Base-by-base conservation (phyloP, 2,113 vertebrate species). In the Nesogale talazaci region DNA sequence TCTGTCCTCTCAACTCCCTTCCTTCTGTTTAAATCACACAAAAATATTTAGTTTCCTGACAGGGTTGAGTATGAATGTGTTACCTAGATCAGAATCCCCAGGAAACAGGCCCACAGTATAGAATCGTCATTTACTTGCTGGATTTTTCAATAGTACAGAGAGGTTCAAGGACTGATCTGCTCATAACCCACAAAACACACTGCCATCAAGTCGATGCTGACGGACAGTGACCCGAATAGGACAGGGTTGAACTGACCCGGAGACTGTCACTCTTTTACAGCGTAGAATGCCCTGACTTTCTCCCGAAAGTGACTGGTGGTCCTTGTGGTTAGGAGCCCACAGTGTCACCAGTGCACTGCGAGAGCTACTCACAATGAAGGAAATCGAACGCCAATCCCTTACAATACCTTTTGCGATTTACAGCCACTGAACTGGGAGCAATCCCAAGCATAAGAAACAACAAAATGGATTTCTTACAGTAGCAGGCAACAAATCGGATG, bases 21-120 rank as follows among this genome's bases (percentile, higher is more conserved):
- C 56, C 77, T 94, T 89, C 22, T 0, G 25, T 56, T 29, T 79
- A 27, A 80, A 80, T 89, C 9, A 76, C 8, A 76, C 4, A 80
- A 81, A 93, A 92, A 84, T 6, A 16, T 91, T 88, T 57, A 77
- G 16, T 22, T 75, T 70, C 4, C 67, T 70, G 69, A 80, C 86
- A 95, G 67, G 56, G 83, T 1, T 20, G 7, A 80, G 52, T 77
- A 22, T 89, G 23, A 57, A 85, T 59, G 52, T 63, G 38, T n/a
- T 92, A 46, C 29, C 46, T 83, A 94, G 29, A 75, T 75, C 61
- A 90, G 84, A 31, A 86, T 79, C 29, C 83, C 87, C 25, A 88
- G 17, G 40, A 75, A 27, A 38, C 38, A 40, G 20, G 40, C 14
- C 27, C 74, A 27, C 74, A 42, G 38, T 42, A 29, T 76, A 4